Evolutionary conservation across 1,140 invertebrate genomes (phyloP), one percentile per base, ranked within the genome.

Genomic region (Leptinotarsa lineolata): DNA sequence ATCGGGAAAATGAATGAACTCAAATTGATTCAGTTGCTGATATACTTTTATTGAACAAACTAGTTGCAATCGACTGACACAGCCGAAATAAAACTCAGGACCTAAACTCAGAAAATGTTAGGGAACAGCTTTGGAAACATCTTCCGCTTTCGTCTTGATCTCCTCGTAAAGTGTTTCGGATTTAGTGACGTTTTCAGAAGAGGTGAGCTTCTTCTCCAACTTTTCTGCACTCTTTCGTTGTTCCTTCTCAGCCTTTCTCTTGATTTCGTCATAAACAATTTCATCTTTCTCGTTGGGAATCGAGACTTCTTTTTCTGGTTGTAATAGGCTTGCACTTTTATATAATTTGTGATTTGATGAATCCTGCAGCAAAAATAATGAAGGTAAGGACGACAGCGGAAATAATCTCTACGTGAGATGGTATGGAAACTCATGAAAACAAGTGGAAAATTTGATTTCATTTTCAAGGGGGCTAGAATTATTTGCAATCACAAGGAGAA

Each of bases 261-360:
- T 77, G 45, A 77, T 74, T 77, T 77, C 70, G 72, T 82, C 81
- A 68, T 83, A 81, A 45, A 78, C 78, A 24, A 83, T 76, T 72
- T 83, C 81, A 61, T 83, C 81, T 61, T 80, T 81, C 76, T 83
- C 81, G 64, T 82, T 79, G 15, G 78, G 78, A 70, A 61, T n/a
- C 15, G 16, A 18, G 15, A 3, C 48, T 54, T 74, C 72, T 54
- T 74, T 69, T 48, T 80, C 76, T 18, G 74, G 64, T 15, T 72
- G 68, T 8, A 66, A 68, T 30, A 78, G 65, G 69, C 78, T 81
- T 20, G 72, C 60, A 69, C 79, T 81, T 72, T 73, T 78, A 30
- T 73, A 72, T n/a, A 75, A 72, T 30, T 64, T 72, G 64, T 76
- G 76, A 18, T 64, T 69, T 24, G 76, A 75, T 2, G 45, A 44